Conservation (phyloP, 2,113 vertebrate species). For the Nycticebus coucang region DNA sequence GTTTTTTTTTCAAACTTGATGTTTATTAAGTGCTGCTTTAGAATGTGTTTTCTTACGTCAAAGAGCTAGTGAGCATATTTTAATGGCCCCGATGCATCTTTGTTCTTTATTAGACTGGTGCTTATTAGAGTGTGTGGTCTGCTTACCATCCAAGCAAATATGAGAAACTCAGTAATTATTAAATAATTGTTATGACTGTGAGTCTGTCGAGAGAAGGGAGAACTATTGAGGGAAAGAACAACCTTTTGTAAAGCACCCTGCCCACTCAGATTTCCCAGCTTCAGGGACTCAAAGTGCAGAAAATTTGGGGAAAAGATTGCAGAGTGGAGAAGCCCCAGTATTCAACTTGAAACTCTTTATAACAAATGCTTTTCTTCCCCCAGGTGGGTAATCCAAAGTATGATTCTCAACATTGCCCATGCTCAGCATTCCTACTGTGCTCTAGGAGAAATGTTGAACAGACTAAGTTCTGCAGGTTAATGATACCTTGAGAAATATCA, state of each 20-base stretch:
- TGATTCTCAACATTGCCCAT: background rate
- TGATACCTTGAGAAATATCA: background rate
- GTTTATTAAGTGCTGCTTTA: background rate
- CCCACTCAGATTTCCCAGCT: background rate
- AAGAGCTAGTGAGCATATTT: constrained; percentile 7
- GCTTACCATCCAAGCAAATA: constrained; percentile 56
- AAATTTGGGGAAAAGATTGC: background rate
- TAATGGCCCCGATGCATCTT: background rate
- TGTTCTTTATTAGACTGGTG: background rate
- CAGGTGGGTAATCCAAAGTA: constrained; percentile 6
- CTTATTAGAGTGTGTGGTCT: constrained; percentile 68
- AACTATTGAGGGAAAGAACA: constrained; percentile 32
- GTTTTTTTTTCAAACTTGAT: background rate
- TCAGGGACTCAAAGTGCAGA: background rate
- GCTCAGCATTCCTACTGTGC: background rate
- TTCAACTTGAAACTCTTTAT: background rate
- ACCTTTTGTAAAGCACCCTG: background rate
- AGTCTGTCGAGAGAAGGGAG: constrained; percentile 36
- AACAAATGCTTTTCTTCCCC: background rate
- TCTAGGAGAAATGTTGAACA: background rate
- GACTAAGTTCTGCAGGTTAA: background rate
- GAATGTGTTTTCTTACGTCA: constrained; percentile 15
- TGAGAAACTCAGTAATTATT: constrained; percentile 9
- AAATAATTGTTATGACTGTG: constrained; percentile 39
- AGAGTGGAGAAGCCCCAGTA: background rate